Evolutionary conservation across 1,140 invertebrate species (phyloP), one percentile per base, ranked within the genome.

Genomic region (Platyscapa corneri): DNA sequence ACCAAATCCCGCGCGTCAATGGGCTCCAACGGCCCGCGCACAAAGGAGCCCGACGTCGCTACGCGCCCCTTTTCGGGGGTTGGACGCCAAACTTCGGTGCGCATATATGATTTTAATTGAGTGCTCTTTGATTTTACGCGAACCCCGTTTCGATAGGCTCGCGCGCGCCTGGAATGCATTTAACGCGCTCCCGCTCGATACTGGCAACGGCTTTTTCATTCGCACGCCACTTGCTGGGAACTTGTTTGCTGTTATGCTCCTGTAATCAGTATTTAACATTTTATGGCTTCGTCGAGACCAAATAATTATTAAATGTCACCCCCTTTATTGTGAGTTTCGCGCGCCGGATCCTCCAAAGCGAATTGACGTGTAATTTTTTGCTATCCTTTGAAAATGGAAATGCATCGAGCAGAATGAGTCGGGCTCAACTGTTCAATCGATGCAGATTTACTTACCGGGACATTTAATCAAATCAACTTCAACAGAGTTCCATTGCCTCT

Each of bases 101-200:
- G 32, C 23, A 30, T 75, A 78, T 83, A 74, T 79, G 81, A 86
- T 80, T 83, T 86, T 86, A 86, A 86, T 86, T 83, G 85, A 79
- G 81, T 86, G 85, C 81, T 74, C 85, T 86, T 86, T 86, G 85
- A 86, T 86, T 86, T 65, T 70, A 23, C 39, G 39, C 56, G 37
- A 42, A 2, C 37, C 20, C 6, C 3, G 23, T 74, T n/a, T 18
- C 70, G 7, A 3, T 60, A 27, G 56, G 56, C 3, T 27, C 10
- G 56, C 56, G 56, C 1, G 5, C 3, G 8, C 20, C 14, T 2
- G 27, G 37, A 74, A 42, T 74, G 37, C 67, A 34, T 72, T 72
- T 72, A 72, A 37, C 34, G 37, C 30, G 30, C 64, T 30, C 34
- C 1, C 42, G 14, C 23, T 60, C 56, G 23, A 60, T 60, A 3